These are phyloP conservation scores for Tringa solitaria DNA, from an alignment of 2,113 vertebrate species.

Conservation along the genomic window DNA sequence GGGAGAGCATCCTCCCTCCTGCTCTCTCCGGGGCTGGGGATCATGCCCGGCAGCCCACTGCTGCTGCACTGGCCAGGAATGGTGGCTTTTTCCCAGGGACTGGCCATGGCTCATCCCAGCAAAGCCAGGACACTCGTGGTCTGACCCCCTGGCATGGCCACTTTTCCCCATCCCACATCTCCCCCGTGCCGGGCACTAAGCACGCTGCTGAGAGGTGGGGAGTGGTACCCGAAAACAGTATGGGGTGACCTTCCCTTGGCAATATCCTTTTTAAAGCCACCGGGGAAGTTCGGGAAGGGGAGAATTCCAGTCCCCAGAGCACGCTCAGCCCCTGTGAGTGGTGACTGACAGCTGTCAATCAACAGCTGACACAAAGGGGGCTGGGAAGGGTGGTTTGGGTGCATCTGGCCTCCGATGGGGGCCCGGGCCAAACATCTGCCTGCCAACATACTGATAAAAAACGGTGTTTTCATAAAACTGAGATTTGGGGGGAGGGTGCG, in stretches of 20 bases:
- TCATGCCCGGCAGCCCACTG: background rate
- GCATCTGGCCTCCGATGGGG: background rate
- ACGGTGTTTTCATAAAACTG: slow-evolving; percentile 28
- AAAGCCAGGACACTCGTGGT: background rate
- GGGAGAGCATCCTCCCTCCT: background rate
- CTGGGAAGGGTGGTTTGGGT: background rate
- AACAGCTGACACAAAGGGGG: background rate
- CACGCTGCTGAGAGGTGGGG: rapidly evolving
- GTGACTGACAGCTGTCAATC: background rate
- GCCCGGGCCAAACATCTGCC: background rate
- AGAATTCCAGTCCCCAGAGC: background rate
- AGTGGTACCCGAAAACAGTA: background rate
- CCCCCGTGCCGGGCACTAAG: rapidly evolving
- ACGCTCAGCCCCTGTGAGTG: background rate
- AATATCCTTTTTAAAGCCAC: background rate
- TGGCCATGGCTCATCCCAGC: background rate
- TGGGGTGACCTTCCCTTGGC: background rate
- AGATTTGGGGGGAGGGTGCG: background rate
- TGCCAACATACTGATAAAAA: background rate
- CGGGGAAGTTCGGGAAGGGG: background rate
- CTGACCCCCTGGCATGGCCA: rapidly evolving
- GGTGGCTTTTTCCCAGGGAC: background rate
- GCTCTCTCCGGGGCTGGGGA: background rate
- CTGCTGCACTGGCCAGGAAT: background rate
- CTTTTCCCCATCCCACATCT: background rate